Conservation (phyloP, 2,113 vertebrate genomes). For the Pantherophis guttatus region DNA sequence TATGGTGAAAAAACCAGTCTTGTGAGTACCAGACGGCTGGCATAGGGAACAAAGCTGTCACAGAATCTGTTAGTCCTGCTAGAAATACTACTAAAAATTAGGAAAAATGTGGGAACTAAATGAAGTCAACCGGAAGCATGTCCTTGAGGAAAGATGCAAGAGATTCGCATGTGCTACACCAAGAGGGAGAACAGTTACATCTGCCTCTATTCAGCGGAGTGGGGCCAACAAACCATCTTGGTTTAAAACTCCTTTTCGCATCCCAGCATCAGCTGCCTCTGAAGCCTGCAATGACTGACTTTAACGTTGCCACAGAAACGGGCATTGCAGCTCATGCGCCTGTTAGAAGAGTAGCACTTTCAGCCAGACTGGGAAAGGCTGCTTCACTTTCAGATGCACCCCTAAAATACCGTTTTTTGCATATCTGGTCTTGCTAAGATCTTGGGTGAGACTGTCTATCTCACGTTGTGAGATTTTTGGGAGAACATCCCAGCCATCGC, state of each 20-base stretch:
- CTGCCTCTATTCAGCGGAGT: neutral
- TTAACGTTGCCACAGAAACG: neutral
- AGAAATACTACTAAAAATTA: neutral
- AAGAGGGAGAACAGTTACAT: neutral
- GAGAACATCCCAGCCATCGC: neutral
- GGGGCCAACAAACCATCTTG: neutral
- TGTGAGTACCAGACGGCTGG: too few relatives aligned
- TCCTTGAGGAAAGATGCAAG: neutral
- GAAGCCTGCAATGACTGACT: neutral
- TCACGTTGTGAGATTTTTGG: neutral
- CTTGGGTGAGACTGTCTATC: neutral
- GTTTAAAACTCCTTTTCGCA: neutral
- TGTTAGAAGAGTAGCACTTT: neutral
- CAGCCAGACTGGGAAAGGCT: neutral
- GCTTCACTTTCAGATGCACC: neutral
- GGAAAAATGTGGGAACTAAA: neutral
- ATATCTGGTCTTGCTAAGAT: neutral
- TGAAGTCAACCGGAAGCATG: neutral
- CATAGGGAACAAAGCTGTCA: too few relatives aligned
- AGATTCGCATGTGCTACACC: neutral
- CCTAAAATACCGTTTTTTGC: neutral
- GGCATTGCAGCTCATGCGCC: neutral
- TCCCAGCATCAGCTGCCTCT: neutral
- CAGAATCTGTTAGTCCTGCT: too few relatives aligned
- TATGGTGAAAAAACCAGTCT: too few relatives aligned